A percentile compares a stretch with the other conserved stretches of the same genome.
Conservation (phyloP, 2,113 vertebrate species). For the Lycaon pictus region DNA sequence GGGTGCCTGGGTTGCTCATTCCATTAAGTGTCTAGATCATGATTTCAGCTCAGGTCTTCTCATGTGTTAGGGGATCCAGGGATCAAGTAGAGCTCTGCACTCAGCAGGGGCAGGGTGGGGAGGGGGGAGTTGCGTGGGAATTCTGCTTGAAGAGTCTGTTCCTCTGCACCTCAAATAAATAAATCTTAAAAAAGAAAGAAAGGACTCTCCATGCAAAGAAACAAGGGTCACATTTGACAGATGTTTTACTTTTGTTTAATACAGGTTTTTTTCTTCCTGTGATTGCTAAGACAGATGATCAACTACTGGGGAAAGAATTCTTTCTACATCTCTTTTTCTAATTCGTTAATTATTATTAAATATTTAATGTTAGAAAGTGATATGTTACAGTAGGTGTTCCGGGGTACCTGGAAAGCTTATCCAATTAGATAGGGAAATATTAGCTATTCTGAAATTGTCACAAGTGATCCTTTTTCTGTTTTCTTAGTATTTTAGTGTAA, state of each 20-base stretch:
- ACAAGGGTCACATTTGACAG: not conserved
- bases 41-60: not conserved
- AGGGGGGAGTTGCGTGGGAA: too few relatives aligned
- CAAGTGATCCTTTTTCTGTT: not conserved
- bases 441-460: constrained; percentile 33
- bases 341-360: constrained; percentile 44
- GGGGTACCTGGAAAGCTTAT: not conserved
- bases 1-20: not conserved
- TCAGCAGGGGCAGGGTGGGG: not conserved
- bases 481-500: constrained; percentile 47
- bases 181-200: not conserved
- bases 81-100: not conserved
- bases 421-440: not conserved
- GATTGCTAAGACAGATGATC: constrained; percentile 10
- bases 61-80: not conserved
- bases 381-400: constrained; percentile 40
- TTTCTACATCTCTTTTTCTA: constrained; percentile 12
- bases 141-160: not conserved
- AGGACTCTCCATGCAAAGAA: not conserved
- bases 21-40: not conserved
- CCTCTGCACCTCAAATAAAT: not conserved
- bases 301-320: constrained; percentile 19
- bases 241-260: not conserved
- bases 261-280: not conserved
- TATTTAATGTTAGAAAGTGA: constrained; percentile 52